phyloP scores from a whole-genome alignment of 2,113 vertebrate genomes.

The Oreochromis tanganicae region DNA sequence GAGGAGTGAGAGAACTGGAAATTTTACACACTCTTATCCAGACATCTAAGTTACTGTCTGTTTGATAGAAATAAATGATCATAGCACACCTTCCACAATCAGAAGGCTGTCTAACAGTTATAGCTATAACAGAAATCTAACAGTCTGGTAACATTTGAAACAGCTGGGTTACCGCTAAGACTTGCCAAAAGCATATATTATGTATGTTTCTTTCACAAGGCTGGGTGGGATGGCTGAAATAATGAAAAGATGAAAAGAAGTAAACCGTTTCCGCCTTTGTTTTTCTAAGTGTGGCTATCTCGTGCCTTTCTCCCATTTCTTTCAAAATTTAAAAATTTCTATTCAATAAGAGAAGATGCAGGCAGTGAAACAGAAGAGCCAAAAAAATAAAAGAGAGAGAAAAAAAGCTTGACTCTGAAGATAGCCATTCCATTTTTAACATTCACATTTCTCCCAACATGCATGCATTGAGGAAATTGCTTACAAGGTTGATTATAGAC shows the following conservation, averaged over 20 bases:
- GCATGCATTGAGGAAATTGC: constrained; percentile 40
- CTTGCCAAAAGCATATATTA: background rate
- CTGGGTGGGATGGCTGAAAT: background rate
- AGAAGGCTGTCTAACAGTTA: background rate
- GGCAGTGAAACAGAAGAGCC: background rate
- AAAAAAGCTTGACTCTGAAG: background rate
- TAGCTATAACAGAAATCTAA: background rate
- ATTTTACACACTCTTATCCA: background rate
- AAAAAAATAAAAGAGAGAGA: background rate
- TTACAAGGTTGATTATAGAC: constrained; percentile 59
- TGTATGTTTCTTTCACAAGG: background rate
- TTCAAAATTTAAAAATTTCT: background rate
- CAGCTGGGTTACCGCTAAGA: background rate
- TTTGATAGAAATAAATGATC: background rate
- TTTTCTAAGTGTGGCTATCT: background rate
- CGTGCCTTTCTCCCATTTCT: background rate
- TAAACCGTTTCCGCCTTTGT: background rate
- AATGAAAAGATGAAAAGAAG: background rate
- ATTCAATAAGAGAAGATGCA: background rate
- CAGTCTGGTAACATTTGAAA: background rate
- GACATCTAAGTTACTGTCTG: background rate
- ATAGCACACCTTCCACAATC: background rate
- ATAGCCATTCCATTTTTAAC: constrained; percentile 13
- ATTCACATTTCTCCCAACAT: constrained; percentile 1
- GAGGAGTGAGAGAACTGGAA: background rate